Conservation (phyloP, 2,113 vertebrate genomes). For the Uria lomvia region DNA sequence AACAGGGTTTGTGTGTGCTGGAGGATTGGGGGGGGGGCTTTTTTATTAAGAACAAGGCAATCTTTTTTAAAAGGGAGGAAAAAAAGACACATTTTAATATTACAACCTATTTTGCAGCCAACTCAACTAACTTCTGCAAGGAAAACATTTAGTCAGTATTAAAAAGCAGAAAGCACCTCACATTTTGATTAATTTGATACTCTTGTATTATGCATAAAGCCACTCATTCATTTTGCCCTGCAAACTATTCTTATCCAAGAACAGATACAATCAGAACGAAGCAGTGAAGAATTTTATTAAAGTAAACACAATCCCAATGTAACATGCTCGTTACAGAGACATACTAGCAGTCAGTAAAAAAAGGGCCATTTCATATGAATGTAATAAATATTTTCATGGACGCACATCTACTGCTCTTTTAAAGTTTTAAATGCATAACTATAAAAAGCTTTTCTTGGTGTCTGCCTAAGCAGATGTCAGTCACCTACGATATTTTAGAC, state of each 20-base stretch:
- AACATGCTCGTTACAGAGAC: constrained; percentile 35
- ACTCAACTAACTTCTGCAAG: neutral
- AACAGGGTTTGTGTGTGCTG: neutral
- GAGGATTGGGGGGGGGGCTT: neutral
- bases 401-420: neutral
- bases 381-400: constrained; percentile 28
- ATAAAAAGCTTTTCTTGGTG: neutral
- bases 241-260: constrained; percentile 56
- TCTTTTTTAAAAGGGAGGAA: neutral
- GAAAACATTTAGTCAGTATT: constrained; percentile 49
- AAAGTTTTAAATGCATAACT: neutral
- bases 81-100: neutral
- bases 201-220: constrained; percentile 49
- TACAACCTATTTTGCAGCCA: neutral
- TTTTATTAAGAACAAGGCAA: neutral
- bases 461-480: neutral
- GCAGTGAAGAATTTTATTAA: constrained; percentile 55
- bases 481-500: neutral
- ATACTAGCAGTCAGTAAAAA: neutral
- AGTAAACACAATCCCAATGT: constrained; percentile 54
- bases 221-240: constrained; percentile 46
- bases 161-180: constrained; percentile 44
- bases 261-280: constrained; percentile 42
- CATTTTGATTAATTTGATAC: constrained; percentile 65
- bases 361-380: neutral